A percentile compares a stretch with the other conserved stretches of the same genome.
These are phyloP conservation scores for Chrysolina haemoptera DNA, from an alignment of 2,888 invertebrate genomes.

Conservation along the genomic window DNA sequence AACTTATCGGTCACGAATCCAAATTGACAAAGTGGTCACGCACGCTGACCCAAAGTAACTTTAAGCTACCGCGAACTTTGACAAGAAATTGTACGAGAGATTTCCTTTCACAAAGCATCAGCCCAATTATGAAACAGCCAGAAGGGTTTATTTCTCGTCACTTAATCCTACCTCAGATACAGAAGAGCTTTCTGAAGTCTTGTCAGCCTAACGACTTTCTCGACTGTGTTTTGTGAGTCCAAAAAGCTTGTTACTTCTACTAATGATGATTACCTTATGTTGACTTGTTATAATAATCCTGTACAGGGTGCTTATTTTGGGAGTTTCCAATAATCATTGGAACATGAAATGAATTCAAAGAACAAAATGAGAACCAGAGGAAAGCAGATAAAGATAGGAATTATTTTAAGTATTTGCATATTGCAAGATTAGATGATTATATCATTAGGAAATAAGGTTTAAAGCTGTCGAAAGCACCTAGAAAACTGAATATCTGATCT, in stretches of 20 bases:
- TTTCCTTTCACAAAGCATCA: background rate
- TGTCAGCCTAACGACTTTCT: background rate
- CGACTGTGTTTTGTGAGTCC: background rate
- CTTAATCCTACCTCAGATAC: background rate
- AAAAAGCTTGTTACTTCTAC: background rate
- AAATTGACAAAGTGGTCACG: conserved; percentile 1
- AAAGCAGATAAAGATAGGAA: too few relatives aligned
- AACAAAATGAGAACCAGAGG: too few relatives aligned
- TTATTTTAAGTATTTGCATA: too few relatives aligned
- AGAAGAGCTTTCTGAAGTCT: background rate
- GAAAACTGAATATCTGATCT: too few relatives aligned
- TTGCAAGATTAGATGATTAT: too few relatives aligned
- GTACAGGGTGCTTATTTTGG: too few relatives aligned
- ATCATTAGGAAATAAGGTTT: too few relatives aligned
- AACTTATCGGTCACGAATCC: background rate
- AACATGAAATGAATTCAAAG: too few relatives aligned
- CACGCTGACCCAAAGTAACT: background rate
- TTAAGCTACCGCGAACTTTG: background rate
- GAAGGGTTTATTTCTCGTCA: background rate
- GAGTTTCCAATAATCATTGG: too few relatives aligned
- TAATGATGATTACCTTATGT: too few relatives aligned
- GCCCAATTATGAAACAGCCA: background rate
- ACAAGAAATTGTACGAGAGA: background rate
- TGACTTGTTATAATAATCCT: too few relatives aligned
- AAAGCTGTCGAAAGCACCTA: too few relatives aligned